Evolutionary conservation across 1,140 invertebrate species (phyloP).

Genomic region (Cotesia vestalis): DNA sequence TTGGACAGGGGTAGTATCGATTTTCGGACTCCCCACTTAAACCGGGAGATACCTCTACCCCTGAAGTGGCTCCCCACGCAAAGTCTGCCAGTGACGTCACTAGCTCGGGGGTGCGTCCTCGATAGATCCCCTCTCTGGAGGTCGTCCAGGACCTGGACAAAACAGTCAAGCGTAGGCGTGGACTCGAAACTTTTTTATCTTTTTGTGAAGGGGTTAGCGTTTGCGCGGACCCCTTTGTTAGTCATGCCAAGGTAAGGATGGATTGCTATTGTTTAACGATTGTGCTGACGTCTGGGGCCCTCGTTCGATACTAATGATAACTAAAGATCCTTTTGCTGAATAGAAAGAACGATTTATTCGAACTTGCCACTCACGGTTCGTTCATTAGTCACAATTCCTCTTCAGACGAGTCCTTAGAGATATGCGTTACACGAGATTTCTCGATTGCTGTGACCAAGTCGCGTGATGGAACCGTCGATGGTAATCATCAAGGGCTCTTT

Average conservation of each 20-base stretch:
- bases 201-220: background rate
- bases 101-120: slow-evolving; percentile 40
- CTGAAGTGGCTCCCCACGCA: background rate
- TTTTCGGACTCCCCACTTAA: slow-evolving; percentile 44
- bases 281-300: too few relatives aligned
- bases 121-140: slow-evolving; percentile 12
- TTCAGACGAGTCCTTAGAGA: too few relatives aligned
- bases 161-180: slow-evolving; percentile 29
- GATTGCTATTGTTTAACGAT: background rate
- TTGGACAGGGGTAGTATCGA: slow-evolving; percentile 57
- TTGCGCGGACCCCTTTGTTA: background rate
- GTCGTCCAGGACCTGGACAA: slow-evolving; percentile 5
- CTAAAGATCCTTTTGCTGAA: too few relatives aligned
- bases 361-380: too few relatives aligned
- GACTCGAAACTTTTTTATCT: background rate
- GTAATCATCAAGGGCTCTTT: too few relatives aligned
- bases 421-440: too few relatives aligned
- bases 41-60: slow-evolving; percentile 48
- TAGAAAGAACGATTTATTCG: too few relatives aligned
- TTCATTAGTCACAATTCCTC: too few relatives aligned
- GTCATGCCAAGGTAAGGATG: background rate
- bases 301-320: too few relatives aligned
- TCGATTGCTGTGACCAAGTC: too few relatives aligned
- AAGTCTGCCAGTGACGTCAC: slow-evolving; percentile 56
- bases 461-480: too few relatives aligned